Evolutionary conservation across 2,113 vertebrate species (phyloP).

Genomic region (Tachysurus fulvidraco): DNA sequence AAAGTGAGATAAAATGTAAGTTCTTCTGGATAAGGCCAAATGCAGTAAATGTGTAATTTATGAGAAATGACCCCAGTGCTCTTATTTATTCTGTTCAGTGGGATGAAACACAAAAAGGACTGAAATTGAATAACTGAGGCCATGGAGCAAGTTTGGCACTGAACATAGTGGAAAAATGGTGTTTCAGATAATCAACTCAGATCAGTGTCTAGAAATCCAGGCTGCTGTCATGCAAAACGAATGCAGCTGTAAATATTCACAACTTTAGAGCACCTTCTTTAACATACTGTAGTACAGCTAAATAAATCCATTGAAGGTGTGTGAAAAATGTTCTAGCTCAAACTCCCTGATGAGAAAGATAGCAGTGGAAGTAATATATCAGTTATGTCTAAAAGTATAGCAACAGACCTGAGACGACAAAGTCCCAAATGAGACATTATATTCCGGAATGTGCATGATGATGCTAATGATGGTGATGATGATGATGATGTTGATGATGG

Average conservation of each 20-base stretch:
- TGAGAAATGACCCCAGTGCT: background rate
- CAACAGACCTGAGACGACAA: background rate
- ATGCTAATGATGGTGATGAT: no score
- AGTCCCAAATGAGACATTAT: background rate
- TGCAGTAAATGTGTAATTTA: background rate
- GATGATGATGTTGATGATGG: no score
- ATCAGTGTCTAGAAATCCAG: background rate
- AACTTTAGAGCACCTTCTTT: background rate
- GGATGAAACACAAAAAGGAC: background rate
- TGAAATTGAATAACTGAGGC: background rate
- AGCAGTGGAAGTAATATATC: conserved; percentile 1
- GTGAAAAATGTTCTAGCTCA: background rate
- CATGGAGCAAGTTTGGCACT: background rate
- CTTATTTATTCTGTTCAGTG: background rate
- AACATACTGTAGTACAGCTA: background rate
- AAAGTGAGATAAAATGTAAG: no score
- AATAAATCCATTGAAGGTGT: background rate
- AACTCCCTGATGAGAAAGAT: background rate
- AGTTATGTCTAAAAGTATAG: background rate
- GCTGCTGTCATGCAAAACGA: background rate
- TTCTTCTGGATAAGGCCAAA: no score
- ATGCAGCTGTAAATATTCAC: background rate
- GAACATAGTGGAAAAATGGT: background rate
- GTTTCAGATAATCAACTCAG: background rate
- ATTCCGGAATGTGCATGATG: background rate